Base-by-base conservation (phyloP, 2,113 vertebrate genomes). In the Silurus glanis region DNA sequence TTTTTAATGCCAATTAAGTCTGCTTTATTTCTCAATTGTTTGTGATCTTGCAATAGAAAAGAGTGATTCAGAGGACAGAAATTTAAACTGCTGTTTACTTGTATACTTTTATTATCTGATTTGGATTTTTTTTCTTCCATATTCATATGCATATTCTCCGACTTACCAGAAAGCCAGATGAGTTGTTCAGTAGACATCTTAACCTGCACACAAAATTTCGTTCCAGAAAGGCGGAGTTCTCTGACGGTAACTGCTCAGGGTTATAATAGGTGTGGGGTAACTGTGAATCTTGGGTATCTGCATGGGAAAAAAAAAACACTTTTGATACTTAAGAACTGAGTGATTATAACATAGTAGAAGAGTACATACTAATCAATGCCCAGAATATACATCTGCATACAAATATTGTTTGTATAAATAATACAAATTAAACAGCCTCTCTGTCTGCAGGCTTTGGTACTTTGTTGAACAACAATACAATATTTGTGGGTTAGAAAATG, bases 101-200 rank as follows among this genome's bases (percentile, higher is more conserved):
- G 37, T 49, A 16, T 76, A 25, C 8, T 28, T 58, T 9, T 1
- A 9, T 6, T 37, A 58, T 5, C 53, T 79, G 8, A 16, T 53
- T 37, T 51, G 8, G 7, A 4, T 21, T 55, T 47, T 72, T 0
- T 62, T 61, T 49, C 64, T 53, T 10, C 71, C 3, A 37, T 37
- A 37, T 37, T 37, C 37, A 37, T 37, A 37, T 37, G 37, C 37
- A 37, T 37, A 59, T 82, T 66, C 13, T 59, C 23, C 13, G 62
- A 89, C 94, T 92, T 90, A 97, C 96, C 92, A 97, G 92, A 90
- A 97, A 97, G 47, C 96, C 96, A 88, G 96, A 96, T 1, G 96
- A 96, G 91, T 96, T 96, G 91, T 97, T 95, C 88, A 96, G 86
- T 9, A 97, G 95, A 87, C 96, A 97, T 85, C 96, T 91, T 69